Base-by-base conservation (phyloP, 2,888 invertebrate genomes). In the Aphelenchoides bicaudatus region DNA sequence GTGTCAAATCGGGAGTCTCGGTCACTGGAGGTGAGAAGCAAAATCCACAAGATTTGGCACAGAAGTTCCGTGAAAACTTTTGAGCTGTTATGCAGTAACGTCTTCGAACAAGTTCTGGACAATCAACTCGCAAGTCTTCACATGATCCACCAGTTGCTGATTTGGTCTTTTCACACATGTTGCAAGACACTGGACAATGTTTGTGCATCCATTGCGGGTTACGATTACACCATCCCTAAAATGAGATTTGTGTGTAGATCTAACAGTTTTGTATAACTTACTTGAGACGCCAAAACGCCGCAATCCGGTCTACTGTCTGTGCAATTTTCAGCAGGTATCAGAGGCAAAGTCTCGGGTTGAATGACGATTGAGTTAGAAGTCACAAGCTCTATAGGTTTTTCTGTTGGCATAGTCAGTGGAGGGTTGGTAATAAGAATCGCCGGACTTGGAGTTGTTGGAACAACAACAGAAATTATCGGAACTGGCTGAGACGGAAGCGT, bases 71-170 rank as follows among this genome's bases (percentile, higher is more conserved):
- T 64, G 73, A 74, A 55, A 75, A 77, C 37, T 59, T 66, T 39
- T 63, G 66, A 4, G 75, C 65, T 10, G 58, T 59, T 54, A 66
- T 73, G 39, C 71, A 70, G 50, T 70, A 72, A n/a, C 71, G 63
- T 31, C 58, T 53, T 39, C 60, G 59, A 3, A 70, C 72, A 43
- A 70, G 58, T 16, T 51, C 54, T 16, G 68, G 60, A 39, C 71
- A 77, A 49, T 77, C 77, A 1, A 77, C 77, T 2, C 77, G 68
- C 43, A 78, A 66, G 61, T 77, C 77, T 56, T 73, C 75, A 48
- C 77, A 77, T 6, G 25, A 19, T 10, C 43, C 43, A n/a, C 23
- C 23, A 16, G 72, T 29, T 47, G 53, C 1, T 2, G 3, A 8
- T 43, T 6, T 6, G 23, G n/a, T 6, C 3, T 56, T 56, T 31